Conservation (phyloP, 2,888 invertebrate species). For the Smittia aterrima region DNA sequence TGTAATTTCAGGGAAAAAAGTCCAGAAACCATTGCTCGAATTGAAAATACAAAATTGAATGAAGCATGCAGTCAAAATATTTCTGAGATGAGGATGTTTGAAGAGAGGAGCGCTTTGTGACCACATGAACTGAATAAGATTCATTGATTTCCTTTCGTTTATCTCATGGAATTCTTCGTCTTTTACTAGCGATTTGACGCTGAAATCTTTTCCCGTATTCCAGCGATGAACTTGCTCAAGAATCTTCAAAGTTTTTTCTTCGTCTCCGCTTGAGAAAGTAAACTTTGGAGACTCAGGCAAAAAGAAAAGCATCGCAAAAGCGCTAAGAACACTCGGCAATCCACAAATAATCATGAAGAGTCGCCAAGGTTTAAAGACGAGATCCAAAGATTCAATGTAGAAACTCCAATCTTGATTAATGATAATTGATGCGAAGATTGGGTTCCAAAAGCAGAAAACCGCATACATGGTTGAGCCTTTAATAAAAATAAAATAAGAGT, state of each 20-base stretch:
- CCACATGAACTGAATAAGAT: slow-evolving; percentile 48
- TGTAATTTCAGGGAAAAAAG: slow-evolving; percentile 19
- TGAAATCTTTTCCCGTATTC: slow-evolving; percentile 21
- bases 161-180: slow-evolving; percentile 2
- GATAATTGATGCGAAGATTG: background rate
- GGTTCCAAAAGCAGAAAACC: background rate
- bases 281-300: slow-evolving; percentile 45
- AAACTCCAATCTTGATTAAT: slow-evolving; percentile 28
- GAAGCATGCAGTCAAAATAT: slow-evolving; percentile 53
- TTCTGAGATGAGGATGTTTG: slow-evolving; percentile 51
- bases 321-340: slow-evolving; percentile 43
- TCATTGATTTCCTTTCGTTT: background rate
- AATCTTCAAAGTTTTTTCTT: slow-evolving; percentile 42
- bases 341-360: slow-evolving; percentile 43
- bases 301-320: slow-evolving; percentile 37
- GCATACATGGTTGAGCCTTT: background rate
- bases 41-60: slow-evolving; percentile 54
- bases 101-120: slow-evolving; percentile 55
- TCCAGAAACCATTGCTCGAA: slow-evolving; percentile 46
- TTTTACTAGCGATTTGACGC: background rate
- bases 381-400: slow-evolving; percentile 36
- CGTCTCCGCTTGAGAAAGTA: slow-evolving; percentile 42
- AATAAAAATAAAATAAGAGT: background rate
- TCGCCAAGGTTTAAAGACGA: slow-evolving; percentile 44
- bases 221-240: slow-evolving; percentile 41